A percentile compares a stretch with the other conserved stretches of the same genome.
Conservation (phyloP, 1,140 invertebrate species). For the Chlorops oryzae region DNA sequence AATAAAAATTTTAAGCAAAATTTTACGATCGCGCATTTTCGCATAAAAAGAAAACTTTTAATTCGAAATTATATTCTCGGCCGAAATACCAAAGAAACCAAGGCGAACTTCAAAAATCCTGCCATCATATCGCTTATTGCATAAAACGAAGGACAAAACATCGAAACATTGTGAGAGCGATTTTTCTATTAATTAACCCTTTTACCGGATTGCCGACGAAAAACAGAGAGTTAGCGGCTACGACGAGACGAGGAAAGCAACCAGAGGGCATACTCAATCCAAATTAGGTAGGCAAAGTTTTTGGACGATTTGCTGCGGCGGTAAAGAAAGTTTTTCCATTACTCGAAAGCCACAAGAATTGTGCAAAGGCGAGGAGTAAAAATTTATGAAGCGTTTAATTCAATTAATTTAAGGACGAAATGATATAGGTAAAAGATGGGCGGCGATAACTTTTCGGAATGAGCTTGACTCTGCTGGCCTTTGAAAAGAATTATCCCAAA, state of each 20-base stretch:
- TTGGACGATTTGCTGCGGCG: background rate
- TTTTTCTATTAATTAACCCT: conserved; percentile 18
- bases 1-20: no score
- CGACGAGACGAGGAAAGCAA: background rate
- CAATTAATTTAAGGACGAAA: conserved; percentile 46
- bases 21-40: no score
- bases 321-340: conserved; percentile 12
- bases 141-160: conserved; percentile 7
- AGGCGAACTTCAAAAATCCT: no score
- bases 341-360: conserved; percentile 16
- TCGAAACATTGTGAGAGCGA: background rate
- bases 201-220: conserved; percentile 11
- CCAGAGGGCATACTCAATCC: no score
- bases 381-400: conserved; percentile 49
- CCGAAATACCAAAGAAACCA: no score
- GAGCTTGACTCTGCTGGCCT: no score
- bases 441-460: no score
- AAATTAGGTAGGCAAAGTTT: background rate
- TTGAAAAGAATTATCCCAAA: no score
- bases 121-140: no score
- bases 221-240: background rate
- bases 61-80: no score
- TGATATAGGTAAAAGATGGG: no score
- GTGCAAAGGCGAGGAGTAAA: conserved; percentile 31
- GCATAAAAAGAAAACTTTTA: no score